Conservation (phyloP, 2,113 vertebrate species). For the Lota lota region DNA sequence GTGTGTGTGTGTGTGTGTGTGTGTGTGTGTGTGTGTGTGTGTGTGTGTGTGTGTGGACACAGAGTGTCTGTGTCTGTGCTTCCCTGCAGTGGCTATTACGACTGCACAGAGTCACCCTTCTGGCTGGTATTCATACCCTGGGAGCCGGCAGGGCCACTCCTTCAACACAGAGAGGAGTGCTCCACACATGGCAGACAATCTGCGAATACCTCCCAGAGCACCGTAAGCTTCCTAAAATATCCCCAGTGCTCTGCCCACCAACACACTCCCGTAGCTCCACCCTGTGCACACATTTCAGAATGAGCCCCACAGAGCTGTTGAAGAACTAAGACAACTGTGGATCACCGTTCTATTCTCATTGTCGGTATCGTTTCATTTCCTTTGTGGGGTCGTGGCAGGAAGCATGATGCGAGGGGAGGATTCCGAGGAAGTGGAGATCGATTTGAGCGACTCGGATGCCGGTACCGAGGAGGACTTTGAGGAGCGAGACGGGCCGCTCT, state of each 20-base stretch:
- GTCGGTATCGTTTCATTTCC: background rate
- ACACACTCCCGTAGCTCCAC: constrained; percentile 1
- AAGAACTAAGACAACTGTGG: background rate
- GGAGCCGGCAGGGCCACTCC: constrained; percentile 3
- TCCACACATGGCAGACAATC: constrained; percentile 59
- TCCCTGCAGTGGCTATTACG: background rate
- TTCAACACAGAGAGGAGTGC: constrained; percentile 53
- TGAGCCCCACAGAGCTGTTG: constrained; percentile 18
- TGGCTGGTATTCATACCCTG: constrained; percentile 55
- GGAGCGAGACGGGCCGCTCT: constrained; percentile 52
- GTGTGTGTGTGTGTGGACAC: background rate
- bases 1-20: too few relatives aligned
- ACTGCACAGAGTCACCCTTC: constrained; percentile 21
- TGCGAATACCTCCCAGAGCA: constrained; percentile 70
- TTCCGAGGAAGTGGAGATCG: constrained; percentile 68
- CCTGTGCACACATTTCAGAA: constrained; percentile 23
- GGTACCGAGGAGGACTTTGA: constrained; percentile 59
- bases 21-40: background rate
- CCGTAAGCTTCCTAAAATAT: constrained; percentile 73
- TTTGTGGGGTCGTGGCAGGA: constrained; percentile 19
- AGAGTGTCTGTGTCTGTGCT: background rate
- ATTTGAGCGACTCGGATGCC: constrained; percentile 62
- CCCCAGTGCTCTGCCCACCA: constrained; percentile 33
- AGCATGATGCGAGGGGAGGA: constrained; percentile 57
- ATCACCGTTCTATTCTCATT: constrained; percentile 14